Evolutionary conservation across 2,797 vertebrate species (phyloP).

Genomic region (Salarias fasciatus): DNA sequence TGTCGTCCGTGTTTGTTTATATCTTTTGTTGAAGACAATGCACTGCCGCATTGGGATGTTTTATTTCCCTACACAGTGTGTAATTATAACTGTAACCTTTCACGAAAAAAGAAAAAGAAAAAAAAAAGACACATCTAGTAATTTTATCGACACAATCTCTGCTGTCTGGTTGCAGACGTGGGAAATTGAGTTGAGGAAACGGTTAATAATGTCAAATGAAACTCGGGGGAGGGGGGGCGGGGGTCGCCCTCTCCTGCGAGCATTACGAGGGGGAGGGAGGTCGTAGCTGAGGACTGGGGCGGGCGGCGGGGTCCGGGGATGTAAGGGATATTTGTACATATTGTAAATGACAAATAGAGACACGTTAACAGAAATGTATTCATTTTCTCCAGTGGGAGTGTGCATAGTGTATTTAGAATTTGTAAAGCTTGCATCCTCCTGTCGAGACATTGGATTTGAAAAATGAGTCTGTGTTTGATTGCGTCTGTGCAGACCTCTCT

Average conservation of each 20-base stretch:
- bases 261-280: conserved; percentile 71
- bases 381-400: conserved; percentile 98
- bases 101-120: conserved; percentile 32
- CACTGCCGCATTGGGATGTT: conserved; percentile 81
- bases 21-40: conserved; percentile 78
- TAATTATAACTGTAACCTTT: conserved; percentile 69
- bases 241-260: conserved; percentile 78
- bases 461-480: conserved; percentile 94
- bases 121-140: conserved; percentile 44
- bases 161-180: conserved; percentile 70
- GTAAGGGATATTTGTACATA: conserved; percentile 96
- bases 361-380: conserved; percentile 99
- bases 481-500: conserved; percentile 92
- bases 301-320: conserved; percentile 57
- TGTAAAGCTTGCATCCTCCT: conserved; percentile 96
- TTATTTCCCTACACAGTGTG: conserved; percentile 74
- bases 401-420: conserved; percentile 98
- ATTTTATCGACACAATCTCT: conserved; percentile 71
- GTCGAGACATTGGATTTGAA: conserved; percentile 88
- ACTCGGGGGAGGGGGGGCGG: conserved; percentile 69
- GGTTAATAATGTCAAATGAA: conserved; percentile 66
- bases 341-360: conserved; percentile 99
- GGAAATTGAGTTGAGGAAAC: conserved; percentile 64
- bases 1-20: conserved; percentile 65
- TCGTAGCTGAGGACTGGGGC: conserved; percentile 42